Conservation (phyloP, 2,113 vertebrate species). For the Ursus arctos region DNA sequence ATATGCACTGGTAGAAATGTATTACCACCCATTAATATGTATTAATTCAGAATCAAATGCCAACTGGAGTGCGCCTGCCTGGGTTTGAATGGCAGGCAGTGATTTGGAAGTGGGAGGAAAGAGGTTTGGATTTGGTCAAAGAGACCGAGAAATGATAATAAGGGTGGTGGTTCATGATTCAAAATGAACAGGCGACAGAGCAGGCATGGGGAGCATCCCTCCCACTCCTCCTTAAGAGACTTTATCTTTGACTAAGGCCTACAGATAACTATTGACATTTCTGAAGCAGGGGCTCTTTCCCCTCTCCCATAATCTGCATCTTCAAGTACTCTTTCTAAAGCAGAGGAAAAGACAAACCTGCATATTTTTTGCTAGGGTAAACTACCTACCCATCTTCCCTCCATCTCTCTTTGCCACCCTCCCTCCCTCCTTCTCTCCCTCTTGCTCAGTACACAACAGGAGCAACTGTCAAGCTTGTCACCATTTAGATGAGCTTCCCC, state of each 20-base stretch:
- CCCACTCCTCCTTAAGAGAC: not conserved
- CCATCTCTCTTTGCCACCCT: rapidly evolving
- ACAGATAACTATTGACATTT: not conserved
- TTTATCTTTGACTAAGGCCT: constrained; percentile 1
- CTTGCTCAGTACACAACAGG: not conserved
- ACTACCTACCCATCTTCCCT: constrained; percentile 64
- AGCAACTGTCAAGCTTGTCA: constrained; percentile 13
- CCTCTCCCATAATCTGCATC: not conserved
- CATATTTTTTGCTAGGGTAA: constrained; percentile 52
- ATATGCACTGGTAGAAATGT: constrained; percentile 84
- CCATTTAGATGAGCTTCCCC: constrained; percentile 48
- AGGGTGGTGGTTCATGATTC: constrained; percentile 34
- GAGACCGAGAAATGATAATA: constrained; percentile 71
- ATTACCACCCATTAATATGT: constrained; percentile 86
- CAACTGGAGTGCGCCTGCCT: constrained; percentile 80
- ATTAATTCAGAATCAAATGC: constrained; percentile 86
- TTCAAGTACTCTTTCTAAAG: constrained; percentile 58
- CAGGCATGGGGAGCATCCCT: not conserved
- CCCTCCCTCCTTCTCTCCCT: not conserved
- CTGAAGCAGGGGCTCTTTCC: constrained; percentile 10
- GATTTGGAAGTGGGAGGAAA: constrained; percentile 76
- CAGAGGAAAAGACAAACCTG: not conserved
- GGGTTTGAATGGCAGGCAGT: constrained; percentile 83
- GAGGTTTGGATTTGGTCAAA: constrained; percentile 81
- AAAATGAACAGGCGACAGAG: not conserved